Conservation (phyloP, 2,797 vertebrate genomes). For the Tragelaphus oryx region DNA sequence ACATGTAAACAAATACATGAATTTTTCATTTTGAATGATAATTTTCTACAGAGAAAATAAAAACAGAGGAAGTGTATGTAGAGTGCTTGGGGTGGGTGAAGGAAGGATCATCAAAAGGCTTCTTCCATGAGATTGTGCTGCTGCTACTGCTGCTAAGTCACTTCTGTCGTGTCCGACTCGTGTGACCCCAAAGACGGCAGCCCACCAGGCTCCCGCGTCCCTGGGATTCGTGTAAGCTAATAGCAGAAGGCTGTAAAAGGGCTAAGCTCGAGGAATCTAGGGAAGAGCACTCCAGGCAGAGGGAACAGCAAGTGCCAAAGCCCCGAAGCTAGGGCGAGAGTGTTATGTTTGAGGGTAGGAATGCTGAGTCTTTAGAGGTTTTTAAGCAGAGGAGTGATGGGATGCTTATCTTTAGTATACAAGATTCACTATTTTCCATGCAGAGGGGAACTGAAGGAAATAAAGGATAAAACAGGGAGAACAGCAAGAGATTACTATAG, state of each 20-base stretch:
- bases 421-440: neutral
- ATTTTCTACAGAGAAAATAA: neutral
- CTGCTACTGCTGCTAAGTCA: no score
- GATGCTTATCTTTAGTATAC: neutral
- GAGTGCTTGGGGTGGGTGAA: neutral
- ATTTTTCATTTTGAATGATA: neutral
- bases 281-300: neutral
- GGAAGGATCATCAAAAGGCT: neutral
- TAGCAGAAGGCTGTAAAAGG: neutral
- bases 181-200: no score
- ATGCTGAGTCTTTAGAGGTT: neutral
- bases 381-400: neutral
- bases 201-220: no score
- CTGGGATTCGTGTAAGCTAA: neutral
- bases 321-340: neutral
- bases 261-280: neutral
- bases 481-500: neutral
- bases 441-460: neutral
- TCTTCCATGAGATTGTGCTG: neutral
- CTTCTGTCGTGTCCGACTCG: no score
- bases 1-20: neutral
- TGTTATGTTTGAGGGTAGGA: neutral
- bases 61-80: neutral
- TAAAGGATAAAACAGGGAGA: neutral
- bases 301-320: neutral